phyloP scores from a whole-genome alignment of 2,888 invertebrate species.

The Parascotia fuliginaria region DNA sequence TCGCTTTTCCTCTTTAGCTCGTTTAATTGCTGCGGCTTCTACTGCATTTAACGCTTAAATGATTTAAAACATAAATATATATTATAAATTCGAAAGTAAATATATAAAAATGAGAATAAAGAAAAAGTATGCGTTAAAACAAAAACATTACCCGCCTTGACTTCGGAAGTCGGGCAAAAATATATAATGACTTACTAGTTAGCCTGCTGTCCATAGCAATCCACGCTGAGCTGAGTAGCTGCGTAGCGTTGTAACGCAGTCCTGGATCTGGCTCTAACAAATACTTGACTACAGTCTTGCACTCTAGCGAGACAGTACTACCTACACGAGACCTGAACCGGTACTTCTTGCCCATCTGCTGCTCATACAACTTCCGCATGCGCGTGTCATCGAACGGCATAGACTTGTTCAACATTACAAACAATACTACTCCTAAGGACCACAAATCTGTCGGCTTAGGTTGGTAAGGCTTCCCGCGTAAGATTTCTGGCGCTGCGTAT shows the following conservation, averaged over 20 bases:
- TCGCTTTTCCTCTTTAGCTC: conserved; percentile 84
- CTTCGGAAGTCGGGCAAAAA: too few species aligned
- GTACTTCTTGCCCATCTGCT: conserved; percentile 87
- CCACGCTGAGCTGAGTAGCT: conserved; percentile 87
- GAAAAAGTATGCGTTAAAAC: too few species aligned
- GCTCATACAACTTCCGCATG: conserved; percentile 89
- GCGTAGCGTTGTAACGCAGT: conserved; percentile 84
- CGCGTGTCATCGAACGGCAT: conserved; percentile 94
- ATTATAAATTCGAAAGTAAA: background rate
- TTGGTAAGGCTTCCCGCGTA: conserved; percentile 90
- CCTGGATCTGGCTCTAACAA: conserved; percentile 90
- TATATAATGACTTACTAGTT: conserved; percentile 62
- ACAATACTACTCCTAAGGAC: conserved; percentile 92
- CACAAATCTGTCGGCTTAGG: conserved; percentile 92
- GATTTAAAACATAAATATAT: background rate
- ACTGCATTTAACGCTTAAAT: conserved; percentile 80
- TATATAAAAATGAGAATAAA: background rate
- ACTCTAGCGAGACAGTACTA: conserved; percentile 83
- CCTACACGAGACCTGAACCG: conserved; percentile 87
- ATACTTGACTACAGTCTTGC: conserved; percentile 87
- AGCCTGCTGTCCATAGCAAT: conserved; percentile 89
- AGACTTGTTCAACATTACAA: conserved; percentile 92
- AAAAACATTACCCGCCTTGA: too few species aligned
- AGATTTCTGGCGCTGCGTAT: conserved; percentile 94
- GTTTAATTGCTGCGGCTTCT: conserved; percentile 86